These are phyloP conservation scores for Arrhamphus sclerolepis DNA, from an alignment of 2,797 vertebrate species.

Conservation along the genomic window DNA sequence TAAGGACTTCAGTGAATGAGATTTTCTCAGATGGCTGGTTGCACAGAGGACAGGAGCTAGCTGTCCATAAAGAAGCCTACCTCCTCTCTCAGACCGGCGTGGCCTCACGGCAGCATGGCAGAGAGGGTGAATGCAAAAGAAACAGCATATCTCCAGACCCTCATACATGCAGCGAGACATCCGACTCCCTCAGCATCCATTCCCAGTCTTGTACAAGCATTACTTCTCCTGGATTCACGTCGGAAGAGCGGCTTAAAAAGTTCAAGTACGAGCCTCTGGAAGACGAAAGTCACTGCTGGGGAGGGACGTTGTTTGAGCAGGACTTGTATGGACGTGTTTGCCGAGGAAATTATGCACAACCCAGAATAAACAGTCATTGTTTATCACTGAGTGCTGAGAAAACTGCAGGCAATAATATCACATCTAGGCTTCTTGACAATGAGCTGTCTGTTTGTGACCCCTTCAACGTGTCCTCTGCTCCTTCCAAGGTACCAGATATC, in stretches of 20 bases:
- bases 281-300: conserved; percentile 59
- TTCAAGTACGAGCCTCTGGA: conserved; percentile 74
- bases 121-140: conserved; percentile 64
- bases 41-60: conserved; percentile 81
- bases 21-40: conserved; percentile 79
- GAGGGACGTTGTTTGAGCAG: conserved; percentile 71
- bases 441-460: conserved; percentile 51
- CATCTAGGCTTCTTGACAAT: conserved; percentile 33
- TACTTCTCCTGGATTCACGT: conserved; percentile 25
- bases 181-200: conserved; percentile 33
- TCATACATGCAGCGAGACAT: conserved; percentile 47
- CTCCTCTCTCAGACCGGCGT: conserved; percentile 81
- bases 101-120: conserved; percentile 72
- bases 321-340: conserved; percentile 65
- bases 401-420: conserved; percentile 18
- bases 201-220: conserved; percentile 34
- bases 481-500: conserved; percentile 23
- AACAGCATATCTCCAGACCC: conserved; percentile 62
- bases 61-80: conserved; percentile 82
- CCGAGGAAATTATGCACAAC: conserved; percentile 54
- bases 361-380: conserved; percentile 40
- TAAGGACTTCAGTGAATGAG: conserved; percentile 66
- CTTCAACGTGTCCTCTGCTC: conserved; percentile 33
- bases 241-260: conserved; percentile 62
- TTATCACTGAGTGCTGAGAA: conserved; percentile 40